Evolutionary conservation across 2,797 vertebrate genomes (phyloP), one percentile per base, ranked within the genome.

Genomic region (Jordanella pulchra): DNA sequence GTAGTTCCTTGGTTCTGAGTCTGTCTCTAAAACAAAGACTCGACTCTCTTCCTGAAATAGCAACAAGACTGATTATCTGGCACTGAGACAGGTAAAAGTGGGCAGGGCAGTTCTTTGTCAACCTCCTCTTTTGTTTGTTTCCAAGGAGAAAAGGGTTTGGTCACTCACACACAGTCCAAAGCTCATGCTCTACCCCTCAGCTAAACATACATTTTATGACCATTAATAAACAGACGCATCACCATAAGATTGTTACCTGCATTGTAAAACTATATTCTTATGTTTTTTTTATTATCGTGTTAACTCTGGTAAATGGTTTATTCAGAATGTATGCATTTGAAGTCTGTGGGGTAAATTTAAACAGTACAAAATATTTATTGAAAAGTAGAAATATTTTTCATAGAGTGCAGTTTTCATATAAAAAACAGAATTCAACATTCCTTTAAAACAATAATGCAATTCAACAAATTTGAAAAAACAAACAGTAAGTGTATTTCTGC

Each of bases 71-170:
- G 69, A 67, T 77, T 81, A 76, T 74, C 75, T 84, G 82, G 61
- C 81, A 73, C 47, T 54, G 56, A 67, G 68, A 78, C 85, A 89
- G 83, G 84, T 91, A 76, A 80, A 91, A 88, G 88, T 84, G 89
- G 94, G 93, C 80, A 28, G 88, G 87, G 32, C 85, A 66, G 23
- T 50, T 32, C 83, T 88, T 81, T 81, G 77, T 84, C 71, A 85
- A 89, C 92, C 90, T 93, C 93, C 91, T 92, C 74, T 75, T 80
- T 84, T 84, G 76, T 78, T 54, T 60, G 87, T 92, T 90, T 54
- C 82, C 81, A 85, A n/a, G 86, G 89, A 79, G 77, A 91, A 81
- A 66, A 70, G 72, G 78, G 78, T 72, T 72, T n/a, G 44, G 56
- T 79, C 84, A 73, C 88, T 79, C 84, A 73, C 88, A 63, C 84